phyloP scores from a whole-genome alignment of 2,113 vertebrate genomes.

The Dipodomys stephensi region DNA sequence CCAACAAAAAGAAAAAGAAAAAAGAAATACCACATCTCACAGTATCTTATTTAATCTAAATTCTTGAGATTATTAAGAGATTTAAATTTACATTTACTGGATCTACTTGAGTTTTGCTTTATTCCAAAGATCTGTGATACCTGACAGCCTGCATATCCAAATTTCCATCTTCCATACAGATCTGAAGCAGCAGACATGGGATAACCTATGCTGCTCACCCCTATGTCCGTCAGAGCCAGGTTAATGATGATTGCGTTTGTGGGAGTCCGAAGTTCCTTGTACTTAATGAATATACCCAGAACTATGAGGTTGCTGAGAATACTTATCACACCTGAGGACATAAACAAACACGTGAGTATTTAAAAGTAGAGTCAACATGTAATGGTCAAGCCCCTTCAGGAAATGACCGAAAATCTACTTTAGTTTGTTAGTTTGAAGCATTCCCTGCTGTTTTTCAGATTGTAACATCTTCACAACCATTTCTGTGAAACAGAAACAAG shows the following conservation, averaged over 20 bases:
- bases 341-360: conserved; percentile 39
- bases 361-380: background rate
- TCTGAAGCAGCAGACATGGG: conserved; percentile 99
- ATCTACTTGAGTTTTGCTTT: conserved; percentile 38
- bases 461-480: background rate
- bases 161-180: conserved; percentile 97
- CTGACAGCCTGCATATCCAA: conserved; percentile 96
- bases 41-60: conserved; percentile 32
- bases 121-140: conserved; percentile 82
- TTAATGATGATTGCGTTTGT: conserved; percentile 98
- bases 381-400: conserved; percentile 50
- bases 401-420: conserved; percentile 20
- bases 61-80: conserved; percentile 12
- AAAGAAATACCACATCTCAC: background rate
- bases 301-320: conserved; percentile 95
- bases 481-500: conserved; percentile 12
- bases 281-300: conserved; percentile 95
- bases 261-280: conserved; percentile 95
- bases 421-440: background rate
- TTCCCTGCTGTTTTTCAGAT: background rate
- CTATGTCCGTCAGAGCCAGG: conserved; percentile 96
- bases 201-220: conserved; percentile 97
- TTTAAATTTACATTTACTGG: conserved; percentile 48
- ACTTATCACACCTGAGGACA: conserved; percentile 93
- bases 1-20: too few species aligned